A percentile compares a stretch with the other conserved stretches of the same genome.
phyloP scores from a whole-genome alignment of 2,888 invertebrate species.

The Labia minor region DNA sequence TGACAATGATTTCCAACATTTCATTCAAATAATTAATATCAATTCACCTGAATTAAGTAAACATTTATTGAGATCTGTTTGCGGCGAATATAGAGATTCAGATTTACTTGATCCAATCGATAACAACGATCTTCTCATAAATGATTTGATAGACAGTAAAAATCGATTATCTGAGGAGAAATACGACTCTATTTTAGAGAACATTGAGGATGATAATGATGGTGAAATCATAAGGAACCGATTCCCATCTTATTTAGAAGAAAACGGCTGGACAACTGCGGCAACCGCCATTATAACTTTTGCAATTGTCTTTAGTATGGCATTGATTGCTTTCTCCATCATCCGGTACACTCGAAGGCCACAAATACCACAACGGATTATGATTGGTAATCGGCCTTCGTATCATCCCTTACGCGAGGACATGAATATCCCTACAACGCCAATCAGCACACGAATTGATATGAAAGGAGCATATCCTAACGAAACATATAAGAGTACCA shows the following conservation, averaged over 20 bases:
- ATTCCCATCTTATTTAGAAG: neutral
- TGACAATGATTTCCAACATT: constrained; percentile 52
- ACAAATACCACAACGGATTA: neutral
- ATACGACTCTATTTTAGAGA: too few species aligned
- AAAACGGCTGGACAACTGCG: constrained; percentile 3
- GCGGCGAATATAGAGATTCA: neutral
- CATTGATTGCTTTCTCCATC: neutral
- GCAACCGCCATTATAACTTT: neutral
- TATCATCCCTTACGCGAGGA: constrained; percentile 19
- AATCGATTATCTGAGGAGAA: neutral
- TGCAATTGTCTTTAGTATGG: neutral
- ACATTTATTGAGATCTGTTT: constrained; percentile 14
- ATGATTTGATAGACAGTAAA: neutral
- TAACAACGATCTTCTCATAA: neutral
- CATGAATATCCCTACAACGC: constrained; percentile 18
- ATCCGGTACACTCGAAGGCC: neutral
- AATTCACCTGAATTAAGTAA: constrained; percentile 33
- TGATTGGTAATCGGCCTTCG: neutral
- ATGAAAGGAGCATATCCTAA: neutral
- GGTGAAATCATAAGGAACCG: neutral
- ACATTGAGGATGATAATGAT: neutral
- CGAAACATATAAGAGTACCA: neutral
- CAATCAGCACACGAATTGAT: constrained; percentile 8
- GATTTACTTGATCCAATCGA: neutral
- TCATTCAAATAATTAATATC: constrained; percentile 37